These are phyloP conservation scores for Lepidurus couesii DNA, from an alignment of 1,140 invertebrate species.

Conservation along the genomic window DNA sequence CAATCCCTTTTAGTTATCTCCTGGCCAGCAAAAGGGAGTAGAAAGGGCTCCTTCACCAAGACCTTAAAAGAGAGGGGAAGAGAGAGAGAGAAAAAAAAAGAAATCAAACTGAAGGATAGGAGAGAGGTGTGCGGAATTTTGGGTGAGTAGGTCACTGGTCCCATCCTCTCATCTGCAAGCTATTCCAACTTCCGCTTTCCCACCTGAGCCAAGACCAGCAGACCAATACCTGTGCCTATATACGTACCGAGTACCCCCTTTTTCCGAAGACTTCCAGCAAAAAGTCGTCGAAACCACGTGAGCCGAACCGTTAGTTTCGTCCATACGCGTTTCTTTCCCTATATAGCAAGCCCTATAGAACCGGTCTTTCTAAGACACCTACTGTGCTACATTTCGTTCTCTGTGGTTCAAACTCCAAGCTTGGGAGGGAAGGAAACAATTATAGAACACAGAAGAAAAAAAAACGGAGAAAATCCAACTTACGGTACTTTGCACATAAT, in stretches of 20 bases:
- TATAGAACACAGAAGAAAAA: not conserved
- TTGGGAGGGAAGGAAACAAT: not conserved
- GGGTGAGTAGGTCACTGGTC: conserved; percentile 17
- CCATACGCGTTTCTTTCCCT: not conserved
- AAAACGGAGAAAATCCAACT: not conserved
- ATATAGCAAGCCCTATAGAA: not conserved
- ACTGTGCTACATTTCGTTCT: too few relatives aligned
- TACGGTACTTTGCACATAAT: conserved; percentile 17
- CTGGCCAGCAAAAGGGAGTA: not conserved
- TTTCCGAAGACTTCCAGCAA: not conserved
- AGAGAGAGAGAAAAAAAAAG: not conserved
- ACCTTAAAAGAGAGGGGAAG: not conserved
- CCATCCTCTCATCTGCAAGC: conserved; percentile 13
- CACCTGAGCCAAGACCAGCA: not conserved
- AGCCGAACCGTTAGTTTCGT: not conserved
- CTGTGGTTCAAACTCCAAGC: too few relatives aligned
- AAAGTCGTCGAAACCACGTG: conserved; percentile 12
- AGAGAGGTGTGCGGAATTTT: conserved; percentile 3
- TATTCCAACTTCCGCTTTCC: conserved; percentile 8
- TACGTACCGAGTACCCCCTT: not conserved
- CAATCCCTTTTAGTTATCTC: too few relatives aligned
- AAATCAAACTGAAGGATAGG: not conserved
- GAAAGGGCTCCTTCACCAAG: not conserved
- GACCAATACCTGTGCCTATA: not conserved
- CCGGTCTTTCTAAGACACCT: not conserved